Evolutionary conservation across 2,113 vertebrate species (phyloP).

Genomic region (Dromiciops gliroides): DNA sequence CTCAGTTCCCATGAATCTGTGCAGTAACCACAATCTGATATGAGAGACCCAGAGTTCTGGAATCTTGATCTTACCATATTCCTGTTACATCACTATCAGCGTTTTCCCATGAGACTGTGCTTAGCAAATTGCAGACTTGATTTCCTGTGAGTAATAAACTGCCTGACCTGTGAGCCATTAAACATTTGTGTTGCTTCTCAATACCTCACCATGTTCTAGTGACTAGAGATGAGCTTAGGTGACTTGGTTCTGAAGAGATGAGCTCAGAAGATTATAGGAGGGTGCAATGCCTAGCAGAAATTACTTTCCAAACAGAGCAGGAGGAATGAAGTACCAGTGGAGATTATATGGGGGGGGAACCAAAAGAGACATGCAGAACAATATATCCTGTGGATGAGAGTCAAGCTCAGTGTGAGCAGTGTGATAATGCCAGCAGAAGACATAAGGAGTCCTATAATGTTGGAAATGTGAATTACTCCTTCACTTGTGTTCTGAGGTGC

Average conservation of each 20-base stretch:
- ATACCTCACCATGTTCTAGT: neutral
- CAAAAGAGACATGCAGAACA: no score
- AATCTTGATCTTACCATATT: neutral
- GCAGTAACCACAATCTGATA: neutral
- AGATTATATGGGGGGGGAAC: neutral
- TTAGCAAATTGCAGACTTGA: neutral
- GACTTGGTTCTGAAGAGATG: neutral
- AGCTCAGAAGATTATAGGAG: neutral
- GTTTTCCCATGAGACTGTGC: neutral
- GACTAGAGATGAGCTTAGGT: neutral
- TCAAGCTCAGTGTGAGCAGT: no score
- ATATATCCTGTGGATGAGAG: no score
- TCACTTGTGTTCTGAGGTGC: no score
- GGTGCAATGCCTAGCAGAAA: neutral
- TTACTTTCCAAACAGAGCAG: neutral
- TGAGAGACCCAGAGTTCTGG: neutral
- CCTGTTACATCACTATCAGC: neutral
- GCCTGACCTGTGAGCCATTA: no score
- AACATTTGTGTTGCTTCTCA: neutral
- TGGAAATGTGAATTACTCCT: no score
- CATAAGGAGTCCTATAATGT: no score
- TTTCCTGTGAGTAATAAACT: no score
- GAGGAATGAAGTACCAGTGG: neutral
- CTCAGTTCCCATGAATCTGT: neutral
- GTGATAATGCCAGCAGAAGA: no score